A percentile compares a stretch with the other conserved stretches of the same genome.
These are phyloP conservation scores for Daboia siamensis DNA, from an alignment of 2,113 vertebrate species.

Conservation along the genomic window DNA sequence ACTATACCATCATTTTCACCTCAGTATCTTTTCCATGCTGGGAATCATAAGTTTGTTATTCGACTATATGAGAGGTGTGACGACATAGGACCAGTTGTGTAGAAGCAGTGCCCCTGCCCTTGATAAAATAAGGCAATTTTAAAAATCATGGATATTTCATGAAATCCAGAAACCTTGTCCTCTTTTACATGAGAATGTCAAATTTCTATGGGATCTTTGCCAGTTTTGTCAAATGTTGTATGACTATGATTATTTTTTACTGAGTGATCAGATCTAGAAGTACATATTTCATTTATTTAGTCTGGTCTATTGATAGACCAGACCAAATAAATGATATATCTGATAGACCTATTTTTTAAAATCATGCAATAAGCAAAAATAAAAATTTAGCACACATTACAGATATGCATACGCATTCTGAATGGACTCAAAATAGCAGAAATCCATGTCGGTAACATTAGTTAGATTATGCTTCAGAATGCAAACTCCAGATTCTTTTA, in stretches of 20 bases:
- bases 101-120: background rate
- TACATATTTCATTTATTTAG: background rate
- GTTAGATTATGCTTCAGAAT: constrained; percentile 55
- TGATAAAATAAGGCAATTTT: background rate
- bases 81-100: background rate
- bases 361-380: constrained; percentile 26
- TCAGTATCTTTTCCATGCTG: background rate
- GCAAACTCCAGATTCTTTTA: constrained; percentile 59
- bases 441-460: constrained; percentile 53
- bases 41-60: background rate
- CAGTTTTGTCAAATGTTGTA: background rate
- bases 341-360: constrained; percentile 2
- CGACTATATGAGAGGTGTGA: background rate
- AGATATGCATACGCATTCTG: constrained; percentile 28
- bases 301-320: background rate
- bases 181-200: background rate
- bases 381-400: constrained; percentile 45
- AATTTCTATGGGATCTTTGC: background rate
- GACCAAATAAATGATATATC: background rate
- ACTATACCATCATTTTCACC: background rate
- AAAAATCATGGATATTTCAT: background rate
- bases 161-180: background rate
- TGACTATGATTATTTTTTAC: background rate
- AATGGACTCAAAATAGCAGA: constrained; percentile 37
- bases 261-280: background rate